phyloP scores from a whole-genome alignment of 2,113 vertebrate species.

The Okapia johnstoni region DNA sequence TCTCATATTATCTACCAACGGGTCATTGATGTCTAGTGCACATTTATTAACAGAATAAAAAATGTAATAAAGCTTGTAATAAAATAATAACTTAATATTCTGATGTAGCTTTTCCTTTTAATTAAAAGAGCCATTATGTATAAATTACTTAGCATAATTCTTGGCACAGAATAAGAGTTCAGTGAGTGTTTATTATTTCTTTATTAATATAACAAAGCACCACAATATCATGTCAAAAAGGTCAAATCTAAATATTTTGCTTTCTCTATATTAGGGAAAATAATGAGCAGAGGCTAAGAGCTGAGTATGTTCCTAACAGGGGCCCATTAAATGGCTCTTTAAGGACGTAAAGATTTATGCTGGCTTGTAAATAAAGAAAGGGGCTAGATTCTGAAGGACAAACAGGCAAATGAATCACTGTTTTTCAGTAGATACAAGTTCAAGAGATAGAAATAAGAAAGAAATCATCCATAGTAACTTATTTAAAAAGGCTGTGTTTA shows the following conservation, averaged over 20 bases:
- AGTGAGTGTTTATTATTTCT: not conserved
- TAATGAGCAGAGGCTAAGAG: not conserved
- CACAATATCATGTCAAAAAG: not conserved
- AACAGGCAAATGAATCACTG: not conserved
- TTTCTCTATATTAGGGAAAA: not conserved
- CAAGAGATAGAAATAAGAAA: not conserved
- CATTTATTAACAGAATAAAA: conserved; percentile 35
- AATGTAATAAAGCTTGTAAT: conserved; percentile 1
- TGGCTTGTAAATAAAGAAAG: not conserved
- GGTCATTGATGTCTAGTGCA: not conserved
- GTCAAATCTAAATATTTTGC: not conserved
- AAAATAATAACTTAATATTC: conserved; percentile 39
- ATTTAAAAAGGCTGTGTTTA: not conserved
- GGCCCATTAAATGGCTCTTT: not conserved
- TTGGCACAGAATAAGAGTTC: not conserved
- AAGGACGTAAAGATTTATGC: not conserved
- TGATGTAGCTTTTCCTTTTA: not conserved
- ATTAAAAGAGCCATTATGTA: not conserved
- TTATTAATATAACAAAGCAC: not conserved
- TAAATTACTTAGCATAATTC: not conserved
- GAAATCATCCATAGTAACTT: not conserved
- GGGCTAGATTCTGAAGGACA: not conserved
- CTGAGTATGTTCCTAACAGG: not conserved
- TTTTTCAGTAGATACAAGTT: not conserved
- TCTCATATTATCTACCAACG: not conserved